phyloP scores from a whole-genome alignment of 1,140 invertebrate genomes.

The Diachasma alloeum region DNA sequence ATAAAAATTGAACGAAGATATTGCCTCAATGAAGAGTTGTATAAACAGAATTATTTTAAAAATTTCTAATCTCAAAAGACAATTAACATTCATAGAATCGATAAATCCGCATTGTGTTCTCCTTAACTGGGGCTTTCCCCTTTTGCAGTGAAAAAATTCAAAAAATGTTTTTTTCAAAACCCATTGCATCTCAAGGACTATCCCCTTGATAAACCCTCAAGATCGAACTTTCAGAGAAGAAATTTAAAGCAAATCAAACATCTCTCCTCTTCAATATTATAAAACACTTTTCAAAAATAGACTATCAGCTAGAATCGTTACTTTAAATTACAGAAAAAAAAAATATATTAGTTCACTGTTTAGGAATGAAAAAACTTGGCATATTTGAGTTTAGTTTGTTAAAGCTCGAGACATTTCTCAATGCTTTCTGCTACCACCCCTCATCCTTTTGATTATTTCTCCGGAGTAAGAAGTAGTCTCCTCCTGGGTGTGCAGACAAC shows the following conservation, averaged over 20 bases:
- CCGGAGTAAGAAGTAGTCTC: neutral
- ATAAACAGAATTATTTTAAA: too few relatives aligned
- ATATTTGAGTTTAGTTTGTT: neutral
- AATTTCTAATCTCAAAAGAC: too few relatives aligned
- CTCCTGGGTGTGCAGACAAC: neutral
- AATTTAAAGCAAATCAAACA: neutral
- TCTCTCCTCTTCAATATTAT: neutral
- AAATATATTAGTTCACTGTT: neutral
- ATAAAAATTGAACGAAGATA: too few relatives aligned
- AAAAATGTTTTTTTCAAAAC: too few relatives aligned
- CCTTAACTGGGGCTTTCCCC: too few relatives aligned
- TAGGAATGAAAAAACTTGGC: constrained; percentile 6
- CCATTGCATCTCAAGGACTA: too few relatives aligned
- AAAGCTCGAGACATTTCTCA: too few relatives aligned
- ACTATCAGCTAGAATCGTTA: neutral
- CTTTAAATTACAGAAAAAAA: neutral
- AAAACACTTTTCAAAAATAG: neutral
- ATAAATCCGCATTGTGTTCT: too few relatives aligned
- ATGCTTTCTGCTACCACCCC: too few relatives aligned
- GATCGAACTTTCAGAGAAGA: neutral
- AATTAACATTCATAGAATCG: too few relatives aligned
- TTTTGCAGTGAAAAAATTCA: too few relatives aligned
- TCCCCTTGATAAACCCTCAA: neutral
- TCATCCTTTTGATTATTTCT: neutral
- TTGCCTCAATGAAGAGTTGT: too few relatives aligned